Conservation (phyloP, 1,140 invertebrate species). For the Sitophilus oryzae region DNA sequence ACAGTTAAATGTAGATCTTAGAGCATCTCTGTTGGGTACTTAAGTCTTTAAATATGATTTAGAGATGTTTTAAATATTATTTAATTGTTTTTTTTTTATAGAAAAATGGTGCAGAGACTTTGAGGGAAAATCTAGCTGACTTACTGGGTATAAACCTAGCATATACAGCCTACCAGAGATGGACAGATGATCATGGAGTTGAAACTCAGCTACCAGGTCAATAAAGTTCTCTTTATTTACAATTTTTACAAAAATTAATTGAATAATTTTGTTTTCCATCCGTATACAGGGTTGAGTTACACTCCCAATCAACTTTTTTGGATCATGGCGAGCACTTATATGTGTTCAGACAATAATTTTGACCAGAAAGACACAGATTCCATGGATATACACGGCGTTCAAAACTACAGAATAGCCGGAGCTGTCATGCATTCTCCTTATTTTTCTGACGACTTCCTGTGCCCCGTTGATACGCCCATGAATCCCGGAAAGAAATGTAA, state of each 20-base stretch:
- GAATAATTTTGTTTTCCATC: no score
- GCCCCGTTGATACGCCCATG: constrained; percentile 53
- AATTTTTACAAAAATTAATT: background rate
- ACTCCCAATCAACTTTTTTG: constrained; percentile 60
- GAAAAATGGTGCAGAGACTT: constrained; percentile 77
- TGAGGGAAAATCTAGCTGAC: constrained; percentile 88
- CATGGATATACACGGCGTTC: background rate
- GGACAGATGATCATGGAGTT: constrained; percentile 56
- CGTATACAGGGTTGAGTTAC: constrained; percentile 48
- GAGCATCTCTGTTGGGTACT: no score
- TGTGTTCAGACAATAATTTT: constrained; percentile 29
- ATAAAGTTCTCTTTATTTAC: background rate
- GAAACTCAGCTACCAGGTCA: constrained; percentile 48
- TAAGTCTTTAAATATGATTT: no score
- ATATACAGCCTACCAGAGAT: constrained; percentile 71
- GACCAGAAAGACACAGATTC: background rate
- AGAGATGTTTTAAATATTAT: no score
- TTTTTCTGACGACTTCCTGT: constrained; percentile 59
- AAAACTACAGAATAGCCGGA: constrained; percentile 48
- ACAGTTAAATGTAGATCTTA: no score
- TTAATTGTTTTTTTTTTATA: constrained; percentile 42
- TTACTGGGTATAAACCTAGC: constrained; percentile 77
- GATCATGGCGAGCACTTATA: constrained; percentile 40
- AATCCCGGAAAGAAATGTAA: constrained; percentile 61
- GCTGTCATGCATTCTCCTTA: constrained; percentile 58